Conservation (phyloP, 2,888 invertebrate genomes). For the Lysandra coridon region DNA sequence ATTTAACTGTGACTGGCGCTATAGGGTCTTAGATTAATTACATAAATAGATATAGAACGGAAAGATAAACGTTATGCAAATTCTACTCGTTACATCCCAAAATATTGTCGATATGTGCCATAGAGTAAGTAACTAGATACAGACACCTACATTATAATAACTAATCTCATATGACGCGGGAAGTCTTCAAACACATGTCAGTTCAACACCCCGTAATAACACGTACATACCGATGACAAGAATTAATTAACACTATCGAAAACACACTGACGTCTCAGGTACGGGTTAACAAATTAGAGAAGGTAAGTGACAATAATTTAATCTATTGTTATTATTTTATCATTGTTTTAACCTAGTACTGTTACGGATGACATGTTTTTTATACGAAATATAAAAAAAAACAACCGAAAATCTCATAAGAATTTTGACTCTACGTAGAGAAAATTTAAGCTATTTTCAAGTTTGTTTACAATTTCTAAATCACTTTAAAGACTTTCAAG, state of each 20-base stretch:
- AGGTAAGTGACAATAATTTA: too few species aligned
- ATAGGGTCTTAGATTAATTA: not conserved
- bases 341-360: too few species aligned
- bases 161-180: constrained; percentile 43
- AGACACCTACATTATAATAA: constrained; percentile 33
- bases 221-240: constrained; percentile 56
- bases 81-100: not conserved
- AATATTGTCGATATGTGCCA: not conserved
- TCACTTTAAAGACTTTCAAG: not conserved
- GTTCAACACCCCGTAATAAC: constrained; percentile 60
- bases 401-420: not conserved
- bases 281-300: constrained; percentile 21
- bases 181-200: constrained; percentile 51
- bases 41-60: not conserved
- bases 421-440: not conserved
- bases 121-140: not conserved
- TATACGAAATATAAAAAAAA: too few species aligned
- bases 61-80: not conserved
- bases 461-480: not conserved
- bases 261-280: constrained; percentile 48
- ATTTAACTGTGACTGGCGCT: not conserved
- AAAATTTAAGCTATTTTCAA: not conserved
- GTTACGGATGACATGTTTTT: too few species aligned
- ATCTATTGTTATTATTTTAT: too few species aligned
- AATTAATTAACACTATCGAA: constrained; percentile 66